A percentile compares a stretch with the other conserved stretches of the same genome.
Evolutionary conservation across 2,113 vertebrate species (phyloP).

Genomic region (Brienomyrus longianalis): DNA sequence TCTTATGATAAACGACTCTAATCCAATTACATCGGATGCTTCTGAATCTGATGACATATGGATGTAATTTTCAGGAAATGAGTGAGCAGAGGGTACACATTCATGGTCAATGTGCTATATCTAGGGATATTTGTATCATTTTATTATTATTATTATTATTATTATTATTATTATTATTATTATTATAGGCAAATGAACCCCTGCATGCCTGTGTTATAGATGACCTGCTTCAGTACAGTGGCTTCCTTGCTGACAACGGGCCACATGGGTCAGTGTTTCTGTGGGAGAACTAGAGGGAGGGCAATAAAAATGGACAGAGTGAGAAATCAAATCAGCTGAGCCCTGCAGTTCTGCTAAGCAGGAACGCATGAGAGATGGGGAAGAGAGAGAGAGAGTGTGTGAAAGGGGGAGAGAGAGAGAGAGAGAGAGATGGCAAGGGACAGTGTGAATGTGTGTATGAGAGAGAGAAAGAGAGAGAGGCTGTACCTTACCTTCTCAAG

Average conservation of each 20-base stretch:
- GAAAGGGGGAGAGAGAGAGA: slow-evolving; percentile 15
- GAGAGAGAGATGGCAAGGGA: slow-evolving; percentile 23
- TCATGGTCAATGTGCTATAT: not conserved
- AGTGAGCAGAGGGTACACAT: not conserved
- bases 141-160: not conserved
- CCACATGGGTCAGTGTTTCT: slow-evolving; percentile 15
- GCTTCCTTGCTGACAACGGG: not conserved
- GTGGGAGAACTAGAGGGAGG: slow-evolving; percentile 2
- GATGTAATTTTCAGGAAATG: not conserved
- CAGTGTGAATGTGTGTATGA: slow-evolving; percentile 3
- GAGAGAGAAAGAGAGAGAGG: slow-evolving; percentile 12
- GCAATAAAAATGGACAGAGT: slow-evolving; percentile 19
- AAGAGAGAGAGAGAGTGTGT: slow-evolving; percentile 1
- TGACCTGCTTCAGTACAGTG: not conserved
- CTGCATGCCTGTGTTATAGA: not conserved
- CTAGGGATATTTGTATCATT: not conserved
- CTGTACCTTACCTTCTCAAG: slow-evolving; percentile 41
- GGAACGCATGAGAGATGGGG: slow-evolving; percentile 29
- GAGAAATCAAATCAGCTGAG: slow-evolving; percentile 16
- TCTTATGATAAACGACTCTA: not conserved
- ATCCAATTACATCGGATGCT: not conserved
- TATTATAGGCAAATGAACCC: not conserved
- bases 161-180: not conserved
- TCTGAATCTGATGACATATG: not conserved
- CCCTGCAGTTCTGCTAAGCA: slow-evolving; percentile 30